Conservation (phyloP, 2,797 vertebrate genomes). For the Sylvia borin region DNA sequence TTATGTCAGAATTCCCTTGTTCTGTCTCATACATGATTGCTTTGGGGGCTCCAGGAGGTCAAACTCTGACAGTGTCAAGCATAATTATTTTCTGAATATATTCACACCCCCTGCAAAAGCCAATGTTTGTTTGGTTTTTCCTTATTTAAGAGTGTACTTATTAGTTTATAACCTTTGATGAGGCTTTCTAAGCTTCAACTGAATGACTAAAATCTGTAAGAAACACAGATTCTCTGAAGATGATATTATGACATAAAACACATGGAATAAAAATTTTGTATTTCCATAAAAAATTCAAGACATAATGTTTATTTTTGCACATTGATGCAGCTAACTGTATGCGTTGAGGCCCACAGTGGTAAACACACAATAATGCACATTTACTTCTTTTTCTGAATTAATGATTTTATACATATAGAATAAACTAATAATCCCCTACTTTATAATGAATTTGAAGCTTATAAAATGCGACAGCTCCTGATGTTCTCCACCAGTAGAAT, state of each 20-base stretch:
- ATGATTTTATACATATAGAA: not conserved
- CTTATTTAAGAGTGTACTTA: not conserved
- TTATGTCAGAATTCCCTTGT: slow-evolving; percentile 47
- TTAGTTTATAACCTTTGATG: not conserved
- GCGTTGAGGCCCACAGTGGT: not conserved
- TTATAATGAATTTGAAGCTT: not conserved
- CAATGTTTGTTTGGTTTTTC: not conserved
- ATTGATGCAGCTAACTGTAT: not conserved
- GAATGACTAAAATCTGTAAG: slow-evolving; percentile 5
- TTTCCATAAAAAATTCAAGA: slow-evolving; percentile 31
- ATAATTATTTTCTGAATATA: slow-evolving; percentile 60
- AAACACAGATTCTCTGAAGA: not conserved
- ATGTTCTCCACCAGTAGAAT: not conserved
- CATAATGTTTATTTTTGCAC: slow-evolving; percentile 19
- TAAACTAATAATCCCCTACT: not conserved
- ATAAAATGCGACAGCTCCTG: not conserved
- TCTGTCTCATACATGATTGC: not conserved
- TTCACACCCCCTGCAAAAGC: slow-evolving; percentile 6
- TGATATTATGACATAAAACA: slow-evolving; percentile 26
- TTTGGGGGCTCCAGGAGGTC: slow-evolving; percentile 11
- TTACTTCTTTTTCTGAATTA: not conserved
- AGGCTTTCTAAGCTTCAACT: not conserved
- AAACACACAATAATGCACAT: not conserved
- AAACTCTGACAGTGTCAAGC: not conserved
- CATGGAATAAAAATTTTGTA: not conserved